Evolutionary conservation across 2,888 invertebrate species (phyloP).

Genomic region (Oasisia sp.): DNA sequence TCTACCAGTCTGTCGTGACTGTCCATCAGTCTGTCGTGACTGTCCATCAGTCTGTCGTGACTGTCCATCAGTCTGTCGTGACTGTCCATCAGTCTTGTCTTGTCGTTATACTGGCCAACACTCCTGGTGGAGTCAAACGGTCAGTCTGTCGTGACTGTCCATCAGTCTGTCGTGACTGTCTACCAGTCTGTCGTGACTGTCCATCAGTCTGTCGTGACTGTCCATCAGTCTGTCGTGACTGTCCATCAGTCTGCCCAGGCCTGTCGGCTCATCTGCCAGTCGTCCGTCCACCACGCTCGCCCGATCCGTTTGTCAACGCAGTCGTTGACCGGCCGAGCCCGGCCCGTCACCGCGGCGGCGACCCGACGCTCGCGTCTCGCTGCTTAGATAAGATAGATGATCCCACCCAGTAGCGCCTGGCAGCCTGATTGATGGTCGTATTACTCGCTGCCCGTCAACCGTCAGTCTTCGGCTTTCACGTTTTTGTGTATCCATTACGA

Average conservation of each 20-base stretch:
- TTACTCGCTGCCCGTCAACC: conserved; percentile 3
- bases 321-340: background rate
- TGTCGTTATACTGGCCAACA: too few species aligned
- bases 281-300: background rate
- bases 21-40: too few species aligned
- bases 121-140: too few species aligned
- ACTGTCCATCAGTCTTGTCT: too few species aligned
- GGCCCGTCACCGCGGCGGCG: background rate
- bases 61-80: too few species aligned
- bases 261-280: background rate
- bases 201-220: background rate
- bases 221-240: background rate
- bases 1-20: background rate
- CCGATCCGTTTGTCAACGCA: background rate
- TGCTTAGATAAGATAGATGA: conserved; percentile 17
- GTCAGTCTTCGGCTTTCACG: background rate
- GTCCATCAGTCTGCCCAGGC: background rate
- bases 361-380: background rate
- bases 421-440: background rate
- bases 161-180: background rate
- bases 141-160: background rate
- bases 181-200: background rate
- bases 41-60: too few species aligned
- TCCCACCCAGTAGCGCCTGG: background rate
- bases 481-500: conserved; percentile 17